Base-by-base conservation (phyloP, 2,797 vertebrate species). In the Sebastiscus tertius region DNA sequence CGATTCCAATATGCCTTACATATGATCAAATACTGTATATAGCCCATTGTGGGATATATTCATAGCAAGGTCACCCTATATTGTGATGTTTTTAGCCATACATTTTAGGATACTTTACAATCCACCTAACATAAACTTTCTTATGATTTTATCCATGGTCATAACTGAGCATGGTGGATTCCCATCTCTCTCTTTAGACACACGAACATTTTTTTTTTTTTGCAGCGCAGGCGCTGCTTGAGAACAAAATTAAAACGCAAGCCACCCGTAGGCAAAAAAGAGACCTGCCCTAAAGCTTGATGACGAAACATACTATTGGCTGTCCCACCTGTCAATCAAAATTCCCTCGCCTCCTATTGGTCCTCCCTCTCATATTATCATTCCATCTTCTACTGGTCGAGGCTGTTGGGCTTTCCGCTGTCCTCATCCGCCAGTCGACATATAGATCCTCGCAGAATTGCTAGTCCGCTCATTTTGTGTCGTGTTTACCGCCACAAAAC, bases 371-470 rank as follows among this genome's bases (percentile, higher is more conserved):
- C 66, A 91, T 85, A 93, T 96, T 96, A 95, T 96, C 96, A 92
- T 95, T 96, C 95, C 94, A 97, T 96, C 95, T 94, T 89, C 80
- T 77, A 77, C 90, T 85, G 81, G 83, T 83, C 83, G 61, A 22
- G 80, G 89, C 61, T 84, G 67, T 61, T 34, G 3, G 11, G 82
- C 86, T 90, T 88, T 94, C 82, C 81, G 88, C 70, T 65, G 88
- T 96, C 77, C 67, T 72, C 96, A 80, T 97, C 97, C 97, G 97
- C 97, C 65, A 34, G 52, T 59, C 63, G 88, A 95, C 79, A 92
- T 97, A 98, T 97, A 98, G 96, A 86, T 95, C 80, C 96, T 16
- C n/a, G 13, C 75, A 42, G 88, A 86, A 89, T 90, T 67, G 74
- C 20, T 29, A 18, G 67, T 73, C 56, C 12, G 62, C 27, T 55